These are phyloP conservation scores for Apocheima hispidaria DNA, from an alignment of 2,888 invertebrate genomes.

Conservation along the genomic window DNA sequence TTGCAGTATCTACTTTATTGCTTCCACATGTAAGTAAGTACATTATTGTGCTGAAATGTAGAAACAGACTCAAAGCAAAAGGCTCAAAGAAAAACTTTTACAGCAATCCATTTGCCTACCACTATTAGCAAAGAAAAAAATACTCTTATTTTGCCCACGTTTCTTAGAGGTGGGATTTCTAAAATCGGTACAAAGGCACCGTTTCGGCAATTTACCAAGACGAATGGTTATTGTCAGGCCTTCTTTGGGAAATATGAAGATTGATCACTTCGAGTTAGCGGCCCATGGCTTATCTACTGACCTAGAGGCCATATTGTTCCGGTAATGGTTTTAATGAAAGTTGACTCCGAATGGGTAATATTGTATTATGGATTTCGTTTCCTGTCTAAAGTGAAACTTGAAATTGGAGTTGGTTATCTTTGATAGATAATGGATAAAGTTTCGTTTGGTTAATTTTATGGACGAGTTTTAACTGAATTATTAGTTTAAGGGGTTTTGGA, in stretches of 20 bases:
- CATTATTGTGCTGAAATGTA: not conserved
- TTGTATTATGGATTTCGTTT: constrained; percentile 21
- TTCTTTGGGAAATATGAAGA: constrained; percentile 75
- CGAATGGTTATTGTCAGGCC: constrained; percentile 70
- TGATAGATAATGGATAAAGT: constrained; percentile 15
- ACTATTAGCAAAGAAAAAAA: constrained; percentile 24
- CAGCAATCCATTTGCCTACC: constrained; percentile 14
- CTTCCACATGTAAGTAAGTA: not conserved
- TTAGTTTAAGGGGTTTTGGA: not conserved
- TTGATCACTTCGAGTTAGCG: constrained; percentile 59
- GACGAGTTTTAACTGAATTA: constrained; percentile 7
- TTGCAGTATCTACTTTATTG: not conserved
- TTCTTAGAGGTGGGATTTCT: constrained; percentile 47
- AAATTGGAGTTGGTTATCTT: constrained; percentile 7
- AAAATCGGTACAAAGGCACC: constrained; percentile 60
- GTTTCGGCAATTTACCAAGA: constrained; percentile 68
- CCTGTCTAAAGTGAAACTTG: constrained; percentile 6
- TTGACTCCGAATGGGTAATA: constrained; percentile 30
- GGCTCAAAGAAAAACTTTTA: constrained; percentile 10
- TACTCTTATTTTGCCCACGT: constrained; percentile 36
- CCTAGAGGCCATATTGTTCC: constrained; percentile 44
- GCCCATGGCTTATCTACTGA: constrained; percentile 53
- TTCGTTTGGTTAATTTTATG: constrained; percentile 1
- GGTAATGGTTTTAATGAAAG: constrained; percentile 41
- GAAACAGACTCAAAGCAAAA: constrained; percentile 6